Evolutionary conservation across 2,888 invertebrate genomes (phyloP).

Genomic region (Sycophila texana): DNA sequence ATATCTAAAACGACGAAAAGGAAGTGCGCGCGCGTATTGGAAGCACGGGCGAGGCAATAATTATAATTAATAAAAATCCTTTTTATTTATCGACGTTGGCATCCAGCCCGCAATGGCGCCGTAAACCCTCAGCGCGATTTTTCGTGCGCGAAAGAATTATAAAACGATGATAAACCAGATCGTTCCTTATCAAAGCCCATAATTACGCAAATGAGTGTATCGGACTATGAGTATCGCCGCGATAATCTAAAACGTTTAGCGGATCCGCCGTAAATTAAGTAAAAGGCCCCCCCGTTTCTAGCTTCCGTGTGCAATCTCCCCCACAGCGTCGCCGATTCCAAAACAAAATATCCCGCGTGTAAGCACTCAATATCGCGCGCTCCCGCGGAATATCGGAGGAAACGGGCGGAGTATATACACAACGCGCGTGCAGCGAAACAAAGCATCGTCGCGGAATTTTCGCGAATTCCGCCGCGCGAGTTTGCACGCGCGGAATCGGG

Average conservation of each 20-base stretch:
- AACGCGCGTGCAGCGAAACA: neutral
- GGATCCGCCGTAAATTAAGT: conserved; percentile 33
- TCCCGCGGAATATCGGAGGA: neutral
- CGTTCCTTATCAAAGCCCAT: conserved; percentile 29
- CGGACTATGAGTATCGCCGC: conserved; percentile 5
- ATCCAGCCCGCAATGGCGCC: neutral
- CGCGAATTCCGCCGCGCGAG: conserved; percentile 54
- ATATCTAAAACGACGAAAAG: neutral
- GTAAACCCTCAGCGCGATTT: conserved; percentile 18
- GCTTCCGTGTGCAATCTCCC: conserved; percentile 30
- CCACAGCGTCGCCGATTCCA: neutral
- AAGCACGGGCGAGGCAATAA: conserved; percentile 16
- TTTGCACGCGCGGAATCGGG: conserved; percentile 1
- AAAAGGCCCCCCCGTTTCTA: conserved; percentile 15
- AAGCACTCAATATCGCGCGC: conserved; percentile 7
- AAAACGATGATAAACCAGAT: conserved; percentile 43
- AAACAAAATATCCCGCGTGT: conserved; percentile 30
- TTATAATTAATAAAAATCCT: conserved; percentile 34
- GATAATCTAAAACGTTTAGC: conserved; percentile 27
- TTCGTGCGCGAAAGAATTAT: conserved; percentile 15
- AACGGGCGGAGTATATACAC: no score
- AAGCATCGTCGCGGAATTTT: conserved; percentile 57
- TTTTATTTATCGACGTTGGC: neutral
- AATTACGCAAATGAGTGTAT: conserved; percentile 44
- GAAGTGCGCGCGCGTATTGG: conserved; percentile 14